phyloP scores from a whole-genome alignment of 1,140 invertebrate genomes.

The Magallana angulata region DNA sequence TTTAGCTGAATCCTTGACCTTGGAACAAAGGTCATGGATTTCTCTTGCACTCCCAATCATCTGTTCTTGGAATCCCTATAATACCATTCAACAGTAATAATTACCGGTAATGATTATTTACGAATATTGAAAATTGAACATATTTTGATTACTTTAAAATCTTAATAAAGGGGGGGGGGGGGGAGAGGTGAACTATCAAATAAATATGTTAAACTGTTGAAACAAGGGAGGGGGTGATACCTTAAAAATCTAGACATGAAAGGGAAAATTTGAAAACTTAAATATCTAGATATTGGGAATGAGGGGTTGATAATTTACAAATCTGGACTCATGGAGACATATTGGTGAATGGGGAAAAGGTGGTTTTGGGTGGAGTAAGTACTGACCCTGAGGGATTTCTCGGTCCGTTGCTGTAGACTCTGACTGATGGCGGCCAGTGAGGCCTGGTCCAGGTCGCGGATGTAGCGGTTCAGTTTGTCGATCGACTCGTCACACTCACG shows the following conservation, averaged over 20 bases:
- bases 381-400: constrained; percentile 84
- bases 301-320: neutral
- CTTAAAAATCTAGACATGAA: too few species aligned
- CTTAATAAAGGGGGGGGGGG: too few species aligned
- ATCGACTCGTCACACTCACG: constrained; percentile 94
- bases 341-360: neutral
- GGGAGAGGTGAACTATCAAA: too few species aligned
- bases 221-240: too few species aligned
- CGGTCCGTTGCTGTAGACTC: constrained; percentile 85
- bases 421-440: constrained; percentile 93
- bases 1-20: constrained; percentile 89
- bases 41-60: constrained; percentile 83
- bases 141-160: too few species aligned
- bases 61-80: constrained; percentile 87
- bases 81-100: neutral
- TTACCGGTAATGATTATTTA: too few species aligned
- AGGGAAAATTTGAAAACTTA: too few species aligned
- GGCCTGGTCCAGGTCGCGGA: constrained; percentile 91
- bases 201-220: too few species aligned
- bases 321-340: neutral
- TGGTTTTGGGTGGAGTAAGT: neutral
- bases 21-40: constrained; percentile 86
- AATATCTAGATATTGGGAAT: too few species aligned
- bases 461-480: constrained; percentile 87
- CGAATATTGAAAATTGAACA: too few species aligned